phyloP scores from a whole-genome alignment of 2,888 invertebrate genomes.

The Cremastinae sp. region DNA sequence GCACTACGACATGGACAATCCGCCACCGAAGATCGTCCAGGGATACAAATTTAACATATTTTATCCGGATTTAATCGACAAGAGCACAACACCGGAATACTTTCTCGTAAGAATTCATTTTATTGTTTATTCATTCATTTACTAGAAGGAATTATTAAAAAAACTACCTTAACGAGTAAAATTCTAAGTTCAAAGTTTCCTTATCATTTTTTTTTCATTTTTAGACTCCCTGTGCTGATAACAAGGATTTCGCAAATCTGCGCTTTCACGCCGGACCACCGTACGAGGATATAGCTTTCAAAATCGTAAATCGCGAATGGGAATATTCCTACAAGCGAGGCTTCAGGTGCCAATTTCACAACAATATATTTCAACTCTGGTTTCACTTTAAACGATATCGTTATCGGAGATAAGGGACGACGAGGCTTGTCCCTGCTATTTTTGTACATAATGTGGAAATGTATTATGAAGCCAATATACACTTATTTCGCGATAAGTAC shows the following conservation, averaged over 20 bases:
- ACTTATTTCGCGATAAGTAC: neutral
- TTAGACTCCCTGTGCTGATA: slow-evolving; percentile 94
- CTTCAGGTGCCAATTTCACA: slow-evolving; percentile 99
- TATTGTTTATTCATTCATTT: slow-evolving; percentile 3
- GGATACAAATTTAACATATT: slow-evolving; percentile 99
- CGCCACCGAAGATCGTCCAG: slow-evolving; percentile 99
- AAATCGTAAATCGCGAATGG: slow-evolving; percentile 99
- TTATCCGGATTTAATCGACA: slow-evolving; percentile 99
- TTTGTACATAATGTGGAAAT: slow-evolving; percentile 45
- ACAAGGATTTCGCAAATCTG: slow-evolving; percentile 96
- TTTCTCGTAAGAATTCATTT: slow-evolving; percentile 85
- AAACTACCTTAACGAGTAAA: neutral
- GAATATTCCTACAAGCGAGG: slow-evolving; percentile 99
- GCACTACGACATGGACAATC: slow-evolving; percentile 99
- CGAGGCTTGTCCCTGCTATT: slow-evolving; percentile 28
- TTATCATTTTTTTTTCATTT: slow-evolving; percentile 45
- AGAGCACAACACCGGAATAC: slow-evolving; percentile 95
- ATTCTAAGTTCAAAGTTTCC: no score
- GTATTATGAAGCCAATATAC: slow-evolving; percentile 30
- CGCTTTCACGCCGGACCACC: slow-evolving; percentile 99
- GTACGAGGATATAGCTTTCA: slow-evolving; percentile 99
- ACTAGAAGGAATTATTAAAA: no score
- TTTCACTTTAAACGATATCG: slow-evolving; percentile 99
- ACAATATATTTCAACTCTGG: slow-evolving; percentile 99
- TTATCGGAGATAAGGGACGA: slow-evolving; percentile 87